Conservation (phyloP, 2,113 vertebrate genomes). For the Entosphenus tridentatus region DNA sequence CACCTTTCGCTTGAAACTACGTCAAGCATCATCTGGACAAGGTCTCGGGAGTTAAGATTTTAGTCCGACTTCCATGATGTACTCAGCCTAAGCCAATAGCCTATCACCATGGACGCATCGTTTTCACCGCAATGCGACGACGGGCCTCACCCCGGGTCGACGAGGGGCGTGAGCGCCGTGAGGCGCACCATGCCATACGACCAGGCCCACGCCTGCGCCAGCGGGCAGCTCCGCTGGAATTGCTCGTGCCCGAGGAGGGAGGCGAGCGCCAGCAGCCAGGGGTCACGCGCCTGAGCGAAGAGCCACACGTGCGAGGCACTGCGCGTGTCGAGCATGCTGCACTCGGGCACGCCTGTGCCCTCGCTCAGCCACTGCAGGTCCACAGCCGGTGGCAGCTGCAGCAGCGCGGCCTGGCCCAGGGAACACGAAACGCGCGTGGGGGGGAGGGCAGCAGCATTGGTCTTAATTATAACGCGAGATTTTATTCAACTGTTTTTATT, state of each 20-base stretch:
- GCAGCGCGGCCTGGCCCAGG: too few species aligned
- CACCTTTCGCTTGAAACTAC: too few species aligned
- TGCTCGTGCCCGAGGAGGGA: constrained; percentile 87
- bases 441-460: too few species aligned
- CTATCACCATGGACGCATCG: too few species aligned
- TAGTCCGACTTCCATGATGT: too few species aligned
- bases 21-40: too few species aligned
- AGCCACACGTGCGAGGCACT: constrained; percentile 97
- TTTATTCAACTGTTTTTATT: too few species aligned
- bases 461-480: too few species aligned
- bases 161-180: constrained; percentile 68
- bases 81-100: too few species aligned
- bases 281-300: constrained; percentile 84
- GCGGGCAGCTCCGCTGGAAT: constrained; percentile 79
- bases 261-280: constrained; percentile 90
- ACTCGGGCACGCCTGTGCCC: constrained; percentile 75
- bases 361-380: constrained; percentile 94
- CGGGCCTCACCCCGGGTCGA: constrained; percentile 64
- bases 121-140: neutral
- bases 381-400: constrained; percentile 32
- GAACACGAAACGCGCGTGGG: too few species aligned
- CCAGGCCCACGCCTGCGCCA: constrained; percentile 89
- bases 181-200: constrained; percentile 76
- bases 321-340: constrained; percentile 85
- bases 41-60: too few species aligned